Evolutionary conservation across 1,140 invertebrate species (phyloP), one percentile per base, ranked within the genome.

Genomic region (Octopus sinensis): DNA sequence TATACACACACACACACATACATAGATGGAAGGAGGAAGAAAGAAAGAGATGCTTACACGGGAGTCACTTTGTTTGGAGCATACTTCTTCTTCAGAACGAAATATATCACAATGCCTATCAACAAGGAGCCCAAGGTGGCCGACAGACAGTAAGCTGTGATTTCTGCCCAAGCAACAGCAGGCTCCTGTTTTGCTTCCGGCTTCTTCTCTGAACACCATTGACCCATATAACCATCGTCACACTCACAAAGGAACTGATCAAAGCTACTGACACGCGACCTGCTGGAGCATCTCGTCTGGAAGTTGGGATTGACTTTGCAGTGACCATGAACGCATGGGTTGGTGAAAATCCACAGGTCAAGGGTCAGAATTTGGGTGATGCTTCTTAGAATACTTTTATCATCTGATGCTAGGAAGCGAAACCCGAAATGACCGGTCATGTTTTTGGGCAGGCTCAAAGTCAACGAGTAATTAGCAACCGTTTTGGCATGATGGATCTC

Each of bases 271-370:
- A 79, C 56, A 4, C 83, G 77, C 12, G 51, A 51, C 54, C 54
- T 52, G n/a, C 79, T 78, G 68, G 76, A 51, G 53, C 83, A 83
- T 17, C 53, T 78, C 5, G 9, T 43, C 17, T 79, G 7, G 7
- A 53, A 73, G 4, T 23, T 53, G 4, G 77, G 54, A 4, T 53
- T 51, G 62, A 54, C 53, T 56, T 51, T 53, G 75, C 83, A 83
- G 12, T 82, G 71, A 43, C 83, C 83, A 79, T 81, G 75, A 52
- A 83, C 54, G 75, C 83, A 83, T 0, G 83, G 83, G 54, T 81
- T 82, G 30, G 77, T 23, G 12, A 83, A 54, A 62, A 83, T 56
- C 76, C 53, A 81, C 17, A 83, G 30, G 23, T 73, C 52, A 3
- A 83, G 4, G 7, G 80, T 81, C n/a, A 83, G 52, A 13, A 54